Evolutionary conservation across 2,888 invertebrate species (phyloP).

Genomic region (Chymomyza procnemis): DNA sequence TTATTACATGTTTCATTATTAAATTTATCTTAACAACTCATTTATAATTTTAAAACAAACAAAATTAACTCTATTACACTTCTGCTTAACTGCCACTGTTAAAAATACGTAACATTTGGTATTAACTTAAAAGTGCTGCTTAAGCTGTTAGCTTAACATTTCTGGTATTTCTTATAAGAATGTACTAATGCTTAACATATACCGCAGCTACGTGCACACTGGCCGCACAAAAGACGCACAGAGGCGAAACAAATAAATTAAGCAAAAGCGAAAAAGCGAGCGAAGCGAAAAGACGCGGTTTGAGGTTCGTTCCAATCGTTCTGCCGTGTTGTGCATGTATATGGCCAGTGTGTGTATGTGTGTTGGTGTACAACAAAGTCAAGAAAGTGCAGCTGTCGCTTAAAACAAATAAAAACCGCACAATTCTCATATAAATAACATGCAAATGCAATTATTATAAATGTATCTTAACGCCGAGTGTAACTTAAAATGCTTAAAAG

Average conservation of each 20-base stretch:
- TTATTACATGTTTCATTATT: no score
- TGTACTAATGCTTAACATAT: background rate
- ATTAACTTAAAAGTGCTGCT: background rate
- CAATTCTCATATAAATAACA: conserved; percentile 15
- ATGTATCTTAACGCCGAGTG: conserved; percentile 25
- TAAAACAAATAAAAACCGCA: conserved; percentile 57
- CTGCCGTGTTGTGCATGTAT: conserved; percentile 11
- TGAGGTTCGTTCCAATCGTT: conserved; percentile 42
- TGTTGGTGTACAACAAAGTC: conserved; percentile 44
- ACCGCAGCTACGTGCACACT: background rate
- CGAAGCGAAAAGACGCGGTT: conserved; percentile 55
- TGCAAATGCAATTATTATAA: conserved; percentile 28
- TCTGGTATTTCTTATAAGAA: background rate
- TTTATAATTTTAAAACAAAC: no score
- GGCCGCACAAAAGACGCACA: background rate
- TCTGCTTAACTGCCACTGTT: no score
- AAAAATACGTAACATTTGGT: no score
- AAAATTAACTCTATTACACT: no score
- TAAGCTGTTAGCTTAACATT: background rate
- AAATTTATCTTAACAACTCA: no score
- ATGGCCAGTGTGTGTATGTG: conserved; percentile 19
- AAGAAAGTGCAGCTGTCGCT: conserved; percentile 64
- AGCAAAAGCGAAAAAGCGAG: conserved; percentile 11
- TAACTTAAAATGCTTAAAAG: conserved; percentile 9
- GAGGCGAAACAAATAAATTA: background rate